phyloP scores from a whole-genome alignment of 1,140 invertebrate species.

The Samia ricini region DNA sequence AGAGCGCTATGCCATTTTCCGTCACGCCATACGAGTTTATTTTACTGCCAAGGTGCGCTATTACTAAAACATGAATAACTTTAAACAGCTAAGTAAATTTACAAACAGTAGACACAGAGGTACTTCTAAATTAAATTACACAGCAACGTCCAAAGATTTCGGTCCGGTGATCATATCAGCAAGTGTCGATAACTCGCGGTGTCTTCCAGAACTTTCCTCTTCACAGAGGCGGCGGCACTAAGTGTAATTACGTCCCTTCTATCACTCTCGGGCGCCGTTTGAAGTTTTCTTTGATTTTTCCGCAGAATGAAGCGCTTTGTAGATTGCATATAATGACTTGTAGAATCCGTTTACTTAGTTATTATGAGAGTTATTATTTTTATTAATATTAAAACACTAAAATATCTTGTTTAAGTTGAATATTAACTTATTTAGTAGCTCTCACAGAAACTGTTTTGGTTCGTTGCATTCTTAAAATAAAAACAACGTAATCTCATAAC shows the following conservation, averaged over 20 bases:
- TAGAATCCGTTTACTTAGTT: background rate
- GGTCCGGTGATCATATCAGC: background rate
- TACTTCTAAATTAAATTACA: background rate
- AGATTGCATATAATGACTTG: background rate
- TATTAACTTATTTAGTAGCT: no score
- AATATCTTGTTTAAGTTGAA: no score
- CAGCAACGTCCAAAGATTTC: background rate
- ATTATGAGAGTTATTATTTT: background rate
- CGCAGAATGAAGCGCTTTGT: conserved; percentile 1
- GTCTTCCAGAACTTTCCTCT: background rate
- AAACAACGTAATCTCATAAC: no score
- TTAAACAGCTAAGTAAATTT: no score
- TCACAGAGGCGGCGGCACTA: conserved; percentile 5
- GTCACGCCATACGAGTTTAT: no score
- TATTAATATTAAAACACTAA: no score
- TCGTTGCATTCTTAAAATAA: no score
- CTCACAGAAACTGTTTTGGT: no score
- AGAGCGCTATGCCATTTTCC: no score
- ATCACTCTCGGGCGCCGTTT: conserved; percentile 5
- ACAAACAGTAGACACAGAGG: background rate
- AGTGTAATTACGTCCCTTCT: conserved; percentile 10
- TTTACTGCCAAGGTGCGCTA: no score
- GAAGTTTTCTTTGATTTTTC: conserved; percentile 8
- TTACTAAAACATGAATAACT: no score
- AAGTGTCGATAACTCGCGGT: conserved; percentile 1